Evolutionary conservation across 2,113 vertebrate species (phyloP), one percentile per base, ranked within the genome.

Genomic region (Copsychus sechellarum): DNA sequence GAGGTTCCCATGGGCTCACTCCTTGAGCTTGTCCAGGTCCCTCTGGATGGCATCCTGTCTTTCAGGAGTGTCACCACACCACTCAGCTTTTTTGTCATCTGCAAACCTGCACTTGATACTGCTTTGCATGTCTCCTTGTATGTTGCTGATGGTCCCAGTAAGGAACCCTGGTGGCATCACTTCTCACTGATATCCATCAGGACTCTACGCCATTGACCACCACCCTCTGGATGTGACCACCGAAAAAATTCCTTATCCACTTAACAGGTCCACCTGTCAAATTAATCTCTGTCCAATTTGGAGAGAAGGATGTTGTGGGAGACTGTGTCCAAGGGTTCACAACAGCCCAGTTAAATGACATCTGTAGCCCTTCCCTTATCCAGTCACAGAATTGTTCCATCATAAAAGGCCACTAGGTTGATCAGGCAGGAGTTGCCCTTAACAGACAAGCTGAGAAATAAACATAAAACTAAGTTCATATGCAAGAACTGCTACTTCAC

Each of bases 311-410:
- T 25, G 3, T 26, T 53, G 7, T 47, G 17, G 2, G 11, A 8
- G 9, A 67, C 16, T 0, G 0, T 22, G 24, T 40, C 33, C 22
- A 38, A 17, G 45, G 7, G 28, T 23, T 60, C 25, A 67, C 47
- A 53, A 13, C 15, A 31, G 16, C 36, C 28, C 11, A 22, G n/a
- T 47, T 11, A 26, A 61, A 67, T 34, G 11, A 31, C 9, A 26
- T 3, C n/a, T 82, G 16, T 25, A 38, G 20, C 7, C 16, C 13
- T 60, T 60, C 22, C 13, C 14, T 74, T 29, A n/a, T 3, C 11
- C 24, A 34, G 5, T 14, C 11, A 12, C 18, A 20, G 16, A 66
- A 38, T 47, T 16, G 25, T 24, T 40, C n/a, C 29, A 34, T 29
- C 13, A 31, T 4, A n/a, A 16, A 40, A 45, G 11, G 7, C 9